These are phyloP conservation scores for Hemicentrotus pulcherrimus DNA, from an alignment of 35 echinoderm and acorn worm genomes.

Conservation along the genomic window DNA sequence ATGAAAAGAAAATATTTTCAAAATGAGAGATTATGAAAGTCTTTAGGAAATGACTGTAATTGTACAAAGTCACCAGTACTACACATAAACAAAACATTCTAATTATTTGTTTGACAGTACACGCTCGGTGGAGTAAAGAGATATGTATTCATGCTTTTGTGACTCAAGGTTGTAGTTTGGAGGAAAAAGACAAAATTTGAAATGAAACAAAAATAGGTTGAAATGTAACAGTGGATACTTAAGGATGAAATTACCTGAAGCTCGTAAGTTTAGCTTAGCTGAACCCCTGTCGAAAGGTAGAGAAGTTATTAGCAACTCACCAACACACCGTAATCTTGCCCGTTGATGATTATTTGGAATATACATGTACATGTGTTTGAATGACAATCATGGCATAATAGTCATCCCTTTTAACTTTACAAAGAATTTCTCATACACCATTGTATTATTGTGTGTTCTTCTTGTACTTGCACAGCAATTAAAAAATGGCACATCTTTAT, in stretches of 20 bases:
- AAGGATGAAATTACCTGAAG: neutral
- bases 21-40: too few relatives aligned
- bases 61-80: too few relatives aligned
- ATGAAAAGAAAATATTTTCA: too few relatives aligned
- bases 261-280: neutral
- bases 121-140: too few relatives aligned
- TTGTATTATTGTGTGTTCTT: too few relatives aligned
- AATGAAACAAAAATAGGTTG: neutral
- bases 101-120: too few relatives aligned
- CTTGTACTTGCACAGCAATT: too few relatives aligned
- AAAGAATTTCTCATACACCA: too few relatives aligned
- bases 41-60: too few relatives aligned
- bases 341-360: neutral
- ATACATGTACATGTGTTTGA: neutral
- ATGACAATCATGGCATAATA: neutral
- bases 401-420: too few relatives aligned
- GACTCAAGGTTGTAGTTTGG: neutral
- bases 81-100: too few relatives aligned
- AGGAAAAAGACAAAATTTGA: neutral
- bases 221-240: neutral
- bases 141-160: neutral
- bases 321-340: neutral
- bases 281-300: neutral
- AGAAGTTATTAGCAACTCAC: neutral
- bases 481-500: too few relatives aligned